Evolutionary conservation across 2,888 invertebrate species (phyloP).

Genomic region (Mystacides longicornis): DNA sequence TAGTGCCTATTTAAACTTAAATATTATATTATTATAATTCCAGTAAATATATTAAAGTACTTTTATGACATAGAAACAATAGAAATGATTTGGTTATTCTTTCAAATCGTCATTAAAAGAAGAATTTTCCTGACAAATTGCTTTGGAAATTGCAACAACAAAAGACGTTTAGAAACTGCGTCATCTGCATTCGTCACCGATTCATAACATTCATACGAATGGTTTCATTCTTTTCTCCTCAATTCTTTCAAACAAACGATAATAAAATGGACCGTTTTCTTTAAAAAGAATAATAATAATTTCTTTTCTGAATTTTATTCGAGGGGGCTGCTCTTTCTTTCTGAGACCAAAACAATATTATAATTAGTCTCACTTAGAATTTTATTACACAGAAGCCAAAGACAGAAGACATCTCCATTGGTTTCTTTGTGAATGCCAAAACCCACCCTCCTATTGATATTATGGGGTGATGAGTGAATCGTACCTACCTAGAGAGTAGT

Average conservation of each 20-base stretch:
- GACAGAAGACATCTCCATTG: constrained; percentile 11
- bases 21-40: too few species aligned
- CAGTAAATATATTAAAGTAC: too few species aligned
- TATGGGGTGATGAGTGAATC: constrained; percentile 3
- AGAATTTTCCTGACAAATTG: too few species aligned
- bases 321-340: constrained; percentile 21
- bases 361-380: constrained; percentile 26
- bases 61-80: too few species aligned
- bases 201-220: constrained; percentile 14
- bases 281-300: not conserved
- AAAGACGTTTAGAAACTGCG: not conserved
- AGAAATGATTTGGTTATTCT: too few species aligned
- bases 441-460: not conserved
- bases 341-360: constrained; percentile 25
- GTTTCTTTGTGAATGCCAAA: not conserved
- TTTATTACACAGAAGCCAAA: constrained; percentile 15
- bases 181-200: not conserved
- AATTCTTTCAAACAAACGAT: too few species aligned
- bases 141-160: too few species aligned
- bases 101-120: too few species aligned
- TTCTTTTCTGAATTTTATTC: not conserved
- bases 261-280: too few species aligned
- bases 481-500: constrained; percentile 1
- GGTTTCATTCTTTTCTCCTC: constrained; percentile 23
- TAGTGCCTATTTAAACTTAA: too few species aligned